Evolutionary conservation across 2,797 vertebrate species (phyloP), one percentile per base, ranked within the genome.

Genomic region (Staurois parvus): DNA sequence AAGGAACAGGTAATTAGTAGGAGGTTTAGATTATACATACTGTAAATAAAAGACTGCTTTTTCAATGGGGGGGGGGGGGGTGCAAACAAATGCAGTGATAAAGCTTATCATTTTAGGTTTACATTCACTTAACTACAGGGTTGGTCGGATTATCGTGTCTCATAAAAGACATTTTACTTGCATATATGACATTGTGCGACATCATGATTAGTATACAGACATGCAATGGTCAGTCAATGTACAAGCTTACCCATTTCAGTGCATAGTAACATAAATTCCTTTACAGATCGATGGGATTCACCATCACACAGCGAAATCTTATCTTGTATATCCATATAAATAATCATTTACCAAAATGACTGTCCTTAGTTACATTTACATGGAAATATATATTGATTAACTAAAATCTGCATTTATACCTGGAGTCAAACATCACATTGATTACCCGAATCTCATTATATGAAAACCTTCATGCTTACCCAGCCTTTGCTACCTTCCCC

Each of bases 401-500:
- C 4, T 59, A 5, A 59, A 24, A 24, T 24, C 52, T 59, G 52
- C 52, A 59, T 52, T 17, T 17, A 17, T 52, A 52, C 1, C 15
- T 2, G 9, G 56, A 48, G 13, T 11, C 17, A n/a, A 64, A 52
- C 42, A 68, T 1, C 40, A 26, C 37, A 79, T 73, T 34, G 72
- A 32, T 40, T 66, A 29, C 68, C 24, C 21, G 26, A 67, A 79
- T 73, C 37, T 72, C 32, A 64, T 75, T 80, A 66, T 40, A 85
- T 62, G 48, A 75, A 85, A 72, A 75, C 62, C 70, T 29, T 75
- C n/a, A 13, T 74, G 13, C 26, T 30, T 59, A 37, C 64, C 75
- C 67, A 64, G 67, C 42, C 26, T 40, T 29, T 6, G 48, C 79
- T 72, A 34, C 77, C 70, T 48, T 77, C 77, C 72, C 45, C 84